Base-by-base conservation (phyloP, 2,797 vertebrate species). In the Chaunax sp. region DNA sequence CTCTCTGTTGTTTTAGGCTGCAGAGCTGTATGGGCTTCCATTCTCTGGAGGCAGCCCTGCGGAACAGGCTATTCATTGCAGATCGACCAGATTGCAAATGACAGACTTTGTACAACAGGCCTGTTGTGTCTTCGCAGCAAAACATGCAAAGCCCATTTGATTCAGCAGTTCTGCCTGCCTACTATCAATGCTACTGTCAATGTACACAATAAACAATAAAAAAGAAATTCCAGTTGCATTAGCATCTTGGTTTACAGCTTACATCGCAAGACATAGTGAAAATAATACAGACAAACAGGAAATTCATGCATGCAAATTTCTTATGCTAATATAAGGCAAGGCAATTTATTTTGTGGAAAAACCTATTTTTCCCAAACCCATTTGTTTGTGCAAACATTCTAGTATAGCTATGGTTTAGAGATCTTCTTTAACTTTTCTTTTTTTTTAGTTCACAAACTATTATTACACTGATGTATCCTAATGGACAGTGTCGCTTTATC, bases 61-160 rank as follows among this genome's bases (percentile, higher is more conserved):
- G 66, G 88, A 90, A 90, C 90, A 63, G 76, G 77, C 85, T 87
- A 83, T 90, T 90, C 87, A 87, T 81, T 89, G 86, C 90, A 89
- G 89, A 90, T 89, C 75, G 82, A 85, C 81, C 87, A 89, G 89
- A 92, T 91, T 91, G 89, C 85, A 89, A 89, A 87, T 87, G 87
- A 86, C 87, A 90, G 74, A 81, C 74, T 73, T 76, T 75, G 80
- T 87, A 90, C 89, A 90, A 89, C 83, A 61, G 83, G 80, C 67
- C 86, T 84, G 89, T 90, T 89, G 89, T 90, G 82, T 88, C 77
- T 82, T 80, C 5, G 14, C 84, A 68, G 85, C 69, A 77, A 80
- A 87, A 90, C 85, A 87, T 71, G 77, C 75, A 84, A 86, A 86
- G 80, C 85, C 84, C 77, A 83, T 89, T 90, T 82, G 73, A 90